phyloP scores from a whole-genome alignment of 2,113 vertebrate genomes.

The Macrotis lagotis region DNA sequence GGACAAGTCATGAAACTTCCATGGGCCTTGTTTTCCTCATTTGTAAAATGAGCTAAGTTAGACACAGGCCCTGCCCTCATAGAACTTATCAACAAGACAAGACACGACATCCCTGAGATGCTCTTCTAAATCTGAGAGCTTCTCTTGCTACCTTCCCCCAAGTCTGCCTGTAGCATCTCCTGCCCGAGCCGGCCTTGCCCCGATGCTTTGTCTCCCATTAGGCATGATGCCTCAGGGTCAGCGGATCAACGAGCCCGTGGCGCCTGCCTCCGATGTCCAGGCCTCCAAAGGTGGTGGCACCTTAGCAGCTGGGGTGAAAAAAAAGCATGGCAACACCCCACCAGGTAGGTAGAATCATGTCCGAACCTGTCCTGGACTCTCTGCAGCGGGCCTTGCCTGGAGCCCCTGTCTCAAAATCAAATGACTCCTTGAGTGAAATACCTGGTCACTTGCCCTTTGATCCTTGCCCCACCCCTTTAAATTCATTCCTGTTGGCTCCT shows the following conservation, averaged over 20 bases:
- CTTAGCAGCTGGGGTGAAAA: constrained; percentile 76
- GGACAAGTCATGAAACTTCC: not conserved
- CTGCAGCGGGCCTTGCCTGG: not conserved
- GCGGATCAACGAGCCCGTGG: constrained; percentile 71
- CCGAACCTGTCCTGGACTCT: not conserved
- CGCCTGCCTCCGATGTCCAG: constrained; percentile 77
- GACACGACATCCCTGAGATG: not conserved
- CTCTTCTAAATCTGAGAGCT: not conserved
- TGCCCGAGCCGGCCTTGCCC: not conserved
- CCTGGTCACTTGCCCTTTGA: not conserved
- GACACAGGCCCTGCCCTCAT: not conserved
- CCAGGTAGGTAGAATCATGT: constrained; percentile 75
- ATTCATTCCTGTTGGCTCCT: not conserved
- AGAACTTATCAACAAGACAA: not conserved
- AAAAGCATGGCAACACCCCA: constrained; percentile 82
- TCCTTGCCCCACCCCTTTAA: not conserved
- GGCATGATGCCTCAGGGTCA: constrained; percentile 86
- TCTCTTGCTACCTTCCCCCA: not conserved
- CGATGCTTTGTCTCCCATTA: not conserved
- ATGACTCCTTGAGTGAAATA: not conserved
- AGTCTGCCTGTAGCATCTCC: not conserved
- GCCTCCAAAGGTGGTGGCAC: constrained; percentile 80
- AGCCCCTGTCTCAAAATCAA: not conserved
- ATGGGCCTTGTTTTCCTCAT: not conserved
- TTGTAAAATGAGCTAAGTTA: not conserved